A percentile compares a stretch with the other conserved stretches of the same genome.
Evolutionary conservation across 2,113 vertebrate genomes (phyloP).

Genomic region (Megalops atlanticus): DNA sequence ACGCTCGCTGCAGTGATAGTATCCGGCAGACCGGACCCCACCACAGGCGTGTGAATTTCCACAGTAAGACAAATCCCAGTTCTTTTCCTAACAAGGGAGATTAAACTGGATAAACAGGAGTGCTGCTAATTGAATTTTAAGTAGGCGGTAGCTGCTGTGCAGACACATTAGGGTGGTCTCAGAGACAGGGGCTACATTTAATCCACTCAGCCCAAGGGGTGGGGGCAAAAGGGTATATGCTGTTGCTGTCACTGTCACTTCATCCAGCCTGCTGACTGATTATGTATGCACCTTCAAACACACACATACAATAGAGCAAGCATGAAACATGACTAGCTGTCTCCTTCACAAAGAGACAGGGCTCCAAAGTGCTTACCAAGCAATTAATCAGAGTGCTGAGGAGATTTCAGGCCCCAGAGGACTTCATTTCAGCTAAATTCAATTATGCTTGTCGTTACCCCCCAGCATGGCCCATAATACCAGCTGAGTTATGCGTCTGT

Average conservation of each 20-base stretch:
- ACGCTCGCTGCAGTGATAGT: no score
- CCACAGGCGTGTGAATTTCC: not conserved
- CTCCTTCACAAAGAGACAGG: not conserved
- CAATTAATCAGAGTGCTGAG: slow-evolving; percentile 4
- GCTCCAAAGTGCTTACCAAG: slow-evolving; percentile 7
- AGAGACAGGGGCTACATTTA: not conserved
- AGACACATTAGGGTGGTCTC: not conserved
- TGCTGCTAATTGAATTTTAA: no score
- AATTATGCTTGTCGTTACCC: not conserved
- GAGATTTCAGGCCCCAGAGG: not conserved
- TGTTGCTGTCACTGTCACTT: not conserved
- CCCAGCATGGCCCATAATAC: not conserved
- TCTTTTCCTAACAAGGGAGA: not conserved
- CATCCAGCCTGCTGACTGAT: not conserved
- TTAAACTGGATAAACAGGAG: no score
- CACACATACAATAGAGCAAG: not conserved
- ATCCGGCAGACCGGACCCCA: no score
- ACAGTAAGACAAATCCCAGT: not conserved
- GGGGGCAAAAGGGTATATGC: not conserved
- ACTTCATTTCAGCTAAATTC: not conserved
- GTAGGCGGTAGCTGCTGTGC: not conserved
- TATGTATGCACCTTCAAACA: not conserved
- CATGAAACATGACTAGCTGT: not conserved
- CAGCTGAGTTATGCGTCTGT: not conserved
- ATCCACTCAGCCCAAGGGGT: not conserved